Evolutionary conservation across 2,113 vertebrate species (phyloP).

Genomic region (Camarhynchus parvulus): DNA sequence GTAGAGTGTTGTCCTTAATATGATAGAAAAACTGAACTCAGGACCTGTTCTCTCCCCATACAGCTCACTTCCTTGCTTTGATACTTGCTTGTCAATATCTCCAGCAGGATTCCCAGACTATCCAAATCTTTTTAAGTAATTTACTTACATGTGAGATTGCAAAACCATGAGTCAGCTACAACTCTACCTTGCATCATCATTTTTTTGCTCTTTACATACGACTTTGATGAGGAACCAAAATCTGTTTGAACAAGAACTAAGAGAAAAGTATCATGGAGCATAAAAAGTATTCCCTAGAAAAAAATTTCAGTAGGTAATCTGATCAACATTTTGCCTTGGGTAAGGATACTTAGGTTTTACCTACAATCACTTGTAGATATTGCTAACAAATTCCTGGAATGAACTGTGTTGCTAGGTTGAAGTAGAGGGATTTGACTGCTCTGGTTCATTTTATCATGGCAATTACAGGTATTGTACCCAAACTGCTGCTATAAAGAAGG

Average conservation of each 20-base stretch:
- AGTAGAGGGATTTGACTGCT: not conserved
- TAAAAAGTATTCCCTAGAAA: not conserved
- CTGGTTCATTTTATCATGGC: not conserved
- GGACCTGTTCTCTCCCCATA: accelerated
- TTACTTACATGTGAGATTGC: not conserved
- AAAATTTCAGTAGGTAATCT: not conserved
- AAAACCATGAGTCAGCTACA: not conserved
- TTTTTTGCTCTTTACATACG: not conserved
- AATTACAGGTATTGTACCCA: not conserved
- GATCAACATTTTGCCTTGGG: not conserved
- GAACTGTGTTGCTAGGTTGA: not conserved
- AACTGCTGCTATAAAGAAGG: not conserved
- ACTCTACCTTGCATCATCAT: not conserved
- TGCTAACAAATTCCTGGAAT: not conserved
- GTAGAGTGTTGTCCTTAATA: not conserved
- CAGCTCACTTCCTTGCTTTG: not conserved
- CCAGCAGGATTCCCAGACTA: not conserved
- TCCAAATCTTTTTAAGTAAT: not conserved
- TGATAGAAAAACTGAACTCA: not conserved
- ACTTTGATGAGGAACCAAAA: not conserved
- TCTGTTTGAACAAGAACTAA: not conserved
- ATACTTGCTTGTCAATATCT: not conserved
- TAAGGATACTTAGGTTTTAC: not conserved
- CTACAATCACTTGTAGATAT: not conserved
- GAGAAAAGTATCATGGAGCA: not conserved